Evolutionary conservation across 2,888 invertebrate genomes (phyloP).

Genomic region (Hydraecia micacea): DNA sequence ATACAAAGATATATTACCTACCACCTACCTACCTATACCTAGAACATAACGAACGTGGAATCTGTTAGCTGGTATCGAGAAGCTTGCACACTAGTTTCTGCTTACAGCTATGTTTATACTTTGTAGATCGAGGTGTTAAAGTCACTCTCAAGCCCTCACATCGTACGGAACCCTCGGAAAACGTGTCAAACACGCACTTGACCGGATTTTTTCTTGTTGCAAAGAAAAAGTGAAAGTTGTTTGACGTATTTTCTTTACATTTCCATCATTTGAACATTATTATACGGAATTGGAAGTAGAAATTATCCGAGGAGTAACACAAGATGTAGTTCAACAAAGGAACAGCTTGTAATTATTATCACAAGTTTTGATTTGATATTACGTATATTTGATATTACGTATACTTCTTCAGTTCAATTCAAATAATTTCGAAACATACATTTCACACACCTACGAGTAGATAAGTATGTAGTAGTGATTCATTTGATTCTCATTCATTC

Average conservation of each 20-base stretch:
- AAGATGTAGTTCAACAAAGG: not conserved
- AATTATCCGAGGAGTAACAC: not conserved
- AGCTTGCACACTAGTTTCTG: not conserved
- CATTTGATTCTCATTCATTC: not conserved
- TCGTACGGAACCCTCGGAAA: conserved; percentile 5
- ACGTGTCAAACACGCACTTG: conserved; percentile 51
- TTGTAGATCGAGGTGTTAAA: conserved; percentile 2
- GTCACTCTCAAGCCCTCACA: conserved; percentile 20
- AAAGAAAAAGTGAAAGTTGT: conserved; percentile 12
- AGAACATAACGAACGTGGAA: no score
- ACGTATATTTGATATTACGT: not conserved
- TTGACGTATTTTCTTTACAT: conserved; percentile 19
- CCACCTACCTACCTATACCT: not conserved
- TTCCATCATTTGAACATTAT: not conserved
- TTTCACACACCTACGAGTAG: not conserved
- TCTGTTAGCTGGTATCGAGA: not conserved
- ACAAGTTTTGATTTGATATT: not conserved
- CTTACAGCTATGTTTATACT: not conserved
- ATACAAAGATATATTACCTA: not conserved
- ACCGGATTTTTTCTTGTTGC: conserved; percentile 30
- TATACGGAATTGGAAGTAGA: not conserved
- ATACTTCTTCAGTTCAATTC: no score
- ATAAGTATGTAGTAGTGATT: not conserved
- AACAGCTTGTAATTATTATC: not conserved
- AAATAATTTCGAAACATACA: not conserved